These are phyloP conservation scores for Coremacera marginata DNA, from an alignment of 2,888 invertebrate genomes.

Conservation along the genomic window DNA sequence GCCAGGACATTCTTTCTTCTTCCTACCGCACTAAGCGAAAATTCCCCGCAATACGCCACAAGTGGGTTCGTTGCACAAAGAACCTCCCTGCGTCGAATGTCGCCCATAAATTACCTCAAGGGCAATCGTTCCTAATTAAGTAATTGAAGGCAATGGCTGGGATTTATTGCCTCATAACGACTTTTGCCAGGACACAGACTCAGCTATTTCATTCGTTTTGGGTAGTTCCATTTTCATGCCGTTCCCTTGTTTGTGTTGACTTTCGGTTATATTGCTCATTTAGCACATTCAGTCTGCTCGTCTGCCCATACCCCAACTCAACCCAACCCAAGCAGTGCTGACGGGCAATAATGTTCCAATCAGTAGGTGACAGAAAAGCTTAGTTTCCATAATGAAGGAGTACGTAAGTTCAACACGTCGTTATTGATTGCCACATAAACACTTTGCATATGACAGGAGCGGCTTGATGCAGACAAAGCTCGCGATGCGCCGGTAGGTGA, in stretches of 20 bases:
- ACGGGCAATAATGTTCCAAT: constrained; percentile 34
- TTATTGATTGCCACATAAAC: constrained; percentile 36
- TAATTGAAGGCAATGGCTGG: constrained; percentile 62
- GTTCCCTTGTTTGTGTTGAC: not conserved
- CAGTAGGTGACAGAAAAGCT: constrained; percentile 38
- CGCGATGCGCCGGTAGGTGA: not conserved
- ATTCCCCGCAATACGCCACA: constrained; percentile 41
- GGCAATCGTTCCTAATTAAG: constrained; percentile 64
- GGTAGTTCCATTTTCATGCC: not conserved
- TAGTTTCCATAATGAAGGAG: constrained; percentile 25
- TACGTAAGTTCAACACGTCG: constrained; percentile 31
- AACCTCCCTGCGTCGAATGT: constrained; percentile 52
- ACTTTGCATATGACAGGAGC: constrained; percentile 42
- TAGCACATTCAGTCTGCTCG: not conserved
- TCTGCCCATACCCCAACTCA: not conserved
- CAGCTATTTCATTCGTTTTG: constrained; percentile 20
- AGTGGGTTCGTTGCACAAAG: constrained; percentile 34
- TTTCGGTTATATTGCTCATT: not conserved
- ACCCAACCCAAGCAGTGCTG: not conserved
- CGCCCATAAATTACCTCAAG: constrained; percentile 58
- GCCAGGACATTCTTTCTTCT: not conserved
- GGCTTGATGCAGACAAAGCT: constrained; percentile 24
- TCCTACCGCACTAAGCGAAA: not conserved
- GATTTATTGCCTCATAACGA: constrained; percentile 56
- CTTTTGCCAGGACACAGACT: constrained; percentile 20